Base-by-base conservation (phyloP, 1,140 invertebrate genomes). In the Archegozetes longisetosus region DNA sequence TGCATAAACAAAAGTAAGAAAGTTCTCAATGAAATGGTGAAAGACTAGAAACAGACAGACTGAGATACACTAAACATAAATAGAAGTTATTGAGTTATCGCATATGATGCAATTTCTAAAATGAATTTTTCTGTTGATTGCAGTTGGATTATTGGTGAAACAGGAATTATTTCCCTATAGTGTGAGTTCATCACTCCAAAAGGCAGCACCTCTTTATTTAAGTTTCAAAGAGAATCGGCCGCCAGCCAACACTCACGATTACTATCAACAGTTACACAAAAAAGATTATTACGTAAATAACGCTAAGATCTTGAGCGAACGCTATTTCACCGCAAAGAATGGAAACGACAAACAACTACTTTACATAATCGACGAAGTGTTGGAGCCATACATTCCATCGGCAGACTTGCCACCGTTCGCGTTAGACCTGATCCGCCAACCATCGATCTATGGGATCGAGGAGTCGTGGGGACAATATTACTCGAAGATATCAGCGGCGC, bases 401-500 rank as follows among this genome's bases (percentile, higher is more conserved):
- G 49, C 48, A 24, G 23, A 2, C 12, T 28, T 20, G 14, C 55
- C 61, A 53, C 57, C 61, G 0, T 54, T 25, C n/a, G 56, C 64
- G 47, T 26, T 62, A 1, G 49, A 64, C 3, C 32, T 61, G 2
- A 27, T 62, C 3, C 56, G 40, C n/a, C 54, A 61, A 22, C 62
- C 63, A 4, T 49, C 23, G 9, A 53, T 63, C 17, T 64, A 64
- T 46, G 40, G 29, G 4, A 23, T 60, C 2, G 59, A 54, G 2
- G 60, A 22, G 22, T 22, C 20, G 3, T 22, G 53, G 12, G 61
- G 54, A 26, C 3, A 2, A 9, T 62, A 87, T 73, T 77, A 83
- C 29, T 80, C 84, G 65, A 79, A 82, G 70, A 82, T 89, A 53
- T 73, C 78, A 61, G 68, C 79, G 57, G 78, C 80, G 25, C 76